Evolutionary conservation across 1,140 invertebrate genomes (phyloP).

Genomic region (Meteorus sp.): DNA sequence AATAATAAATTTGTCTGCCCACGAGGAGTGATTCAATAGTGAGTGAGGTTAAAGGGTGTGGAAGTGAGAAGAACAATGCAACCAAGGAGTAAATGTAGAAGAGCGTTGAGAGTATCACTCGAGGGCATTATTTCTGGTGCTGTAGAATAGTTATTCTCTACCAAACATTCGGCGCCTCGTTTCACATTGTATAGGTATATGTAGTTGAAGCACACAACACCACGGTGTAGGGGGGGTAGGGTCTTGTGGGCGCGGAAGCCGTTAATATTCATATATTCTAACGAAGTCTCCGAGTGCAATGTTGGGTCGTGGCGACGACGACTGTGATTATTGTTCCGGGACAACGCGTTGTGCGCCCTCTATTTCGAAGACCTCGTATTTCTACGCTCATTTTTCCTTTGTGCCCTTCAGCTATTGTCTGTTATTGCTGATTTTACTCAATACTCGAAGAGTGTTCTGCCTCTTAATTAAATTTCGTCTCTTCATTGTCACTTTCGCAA

Average conservation of each 20-base stretch:
- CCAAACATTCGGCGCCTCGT: conserved; percentile 12
- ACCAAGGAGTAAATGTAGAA: no score
- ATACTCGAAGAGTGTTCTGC: no score
- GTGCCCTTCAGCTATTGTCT: not conserved
- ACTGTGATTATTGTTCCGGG: conserved; percentile 14
- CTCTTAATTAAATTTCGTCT: no score
- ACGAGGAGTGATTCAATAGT: conserved; percentile 3
- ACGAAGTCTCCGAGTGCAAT: conserved; percentile 6
- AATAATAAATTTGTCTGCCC: no score
- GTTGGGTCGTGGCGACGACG: conserved; percentile 9
- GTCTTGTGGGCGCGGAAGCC: conserved; percentile 2
- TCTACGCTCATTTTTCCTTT: not conserved
- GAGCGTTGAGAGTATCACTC: not conserved
- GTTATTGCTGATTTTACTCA: no score
- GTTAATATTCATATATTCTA: conserved; percentile 21
- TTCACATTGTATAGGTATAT: no score
- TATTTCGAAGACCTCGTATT: no score
- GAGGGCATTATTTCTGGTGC: conserved; percentile 11
- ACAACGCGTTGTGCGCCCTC: no score
- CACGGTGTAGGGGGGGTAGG: not conserved
- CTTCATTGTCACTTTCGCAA: no score
- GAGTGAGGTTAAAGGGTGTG: not conserved
- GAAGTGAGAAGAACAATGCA: not conserved
- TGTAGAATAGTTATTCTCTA: not conserved
- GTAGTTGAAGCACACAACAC: no score